Evolutionary conservation across 1,140 invertebrate species (phyloP), one percentile per base, ranked within the genome.

Genomic region (Tribolium castaneum): DNA sequence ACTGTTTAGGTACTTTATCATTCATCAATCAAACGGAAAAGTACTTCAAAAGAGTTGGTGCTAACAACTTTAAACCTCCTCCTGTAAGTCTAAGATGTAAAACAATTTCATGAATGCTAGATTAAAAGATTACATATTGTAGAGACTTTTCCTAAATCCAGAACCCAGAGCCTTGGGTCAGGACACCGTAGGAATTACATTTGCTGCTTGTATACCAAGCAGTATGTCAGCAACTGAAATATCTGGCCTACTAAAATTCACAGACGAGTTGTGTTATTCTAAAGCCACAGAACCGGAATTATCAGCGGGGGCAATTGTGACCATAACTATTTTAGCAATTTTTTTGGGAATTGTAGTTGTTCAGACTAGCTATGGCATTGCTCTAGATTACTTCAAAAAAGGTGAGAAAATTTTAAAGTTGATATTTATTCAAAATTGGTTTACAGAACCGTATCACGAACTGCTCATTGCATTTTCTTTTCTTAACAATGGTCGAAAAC

Each of bases 1-100:
- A 76, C 50, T 78, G 77, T 70, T 70, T 14, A 73, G 72, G 49
- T 2, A 76, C n/a, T 9, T 5, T 59, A 10, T 10, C 54, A 59
- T 19, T 19, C 2, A 22, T 16, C n/a, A 16, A 13, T 16, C 9
- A 7, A 16, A 13, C 13, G 6, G 7, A 54, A 2, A 54, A 16
- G 12, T 12, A 54, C 19, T 16, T 54, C 6, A 12, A 54, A 39
- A 10, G 6, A 7, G 6, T 39, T 1, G 34, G 34, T 7, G 6
- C 4, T 39, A 39, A 39, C 34, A 39, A 39, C 34, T 39, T 39
- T 6, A 39, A 39, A 3, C 6, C 34, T 54, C 6, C 6, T n/a
- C 13, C 51, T 54, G 19, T 39, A 7, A 10, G 34, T 39, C 6
- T 39, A 39, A 7, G 9, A 7, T 39, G 6, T 10, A 39, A 39